phyloP scores from a whole-genome alignment of 2,797 vertebrate genomes.

The Lycodopsis pacificus region DNA sequence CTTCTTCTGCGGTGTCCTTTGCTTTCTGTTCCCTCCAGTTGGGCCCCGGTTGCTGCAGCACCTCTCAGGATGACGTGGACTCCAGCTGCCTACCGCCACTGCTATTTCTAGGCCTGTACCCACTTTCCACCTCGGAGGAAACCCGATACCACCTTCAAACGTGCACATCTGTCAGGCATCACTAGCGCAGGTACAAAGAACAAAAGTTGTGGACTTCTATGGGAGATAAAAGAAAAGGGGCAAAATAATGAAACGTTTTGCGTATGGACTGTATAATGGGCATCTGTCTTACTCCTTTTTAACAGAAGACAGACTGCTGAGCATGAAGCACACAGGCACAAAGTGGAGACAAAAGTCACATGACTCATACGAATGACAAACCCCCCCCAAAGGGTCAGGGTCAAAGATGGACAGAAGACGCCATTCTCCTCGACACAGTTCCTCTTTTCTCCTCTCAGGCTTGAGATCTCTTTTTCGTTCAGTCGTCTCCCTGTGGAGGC shows the following conservation, averaged over 20 bases:
- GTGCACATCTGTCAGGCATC: slow-evolving; percentile 59
- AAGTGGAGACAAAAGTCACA: not conserved
- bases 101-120: slow-evolving; percentile 58
- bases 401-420: slow-evolving; percentile 33
- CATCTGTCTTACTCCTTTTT: slow-evolving; percentile 16
- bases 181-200: slow-evolving; percentile 12
- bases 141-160: slow-evolving; percentile 59
- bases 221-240: slow-evolving; percentile 8
- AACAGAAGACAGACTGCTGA: not conserved
- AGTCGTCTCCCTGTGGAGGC: slow-evolving; percentile 64
- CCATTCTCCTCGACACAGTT: slow-evolving; percentile 18
- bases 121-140: slow-evolving; percentile 50
- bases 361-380: slow-evolving; percentile 21
- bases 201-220: slow-evolving; percentile 17
- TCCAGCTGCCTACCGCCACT: slow-evolving; percentile 60
- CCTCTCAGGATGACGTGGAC: slow-evolving; percentile 62
- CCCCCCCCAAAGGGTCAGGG: slow-evolving; percentile 18
- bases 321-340: slow-evolving; percentile 4
- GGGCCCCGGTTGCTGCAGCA: slow-evolving; percentile 59
- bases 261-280: not conserved
- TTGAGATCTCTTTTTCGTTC: slow-evolving; percentile 47
- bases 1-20: slow-evolving; percentile 70
- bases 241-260: slow-evolving; percentile 2
- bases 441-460: slow-evolving; percentile 35
- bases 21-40: slow-evolving; percentile 67